A percentile compares a stretch with the other conserved stretches of the same genome.
Evolutionary conservation across 30 jellyfish, hydroid and myxozoan genomes (phyloP).

Genomic region (Cassiopea andromeda): DNA sequence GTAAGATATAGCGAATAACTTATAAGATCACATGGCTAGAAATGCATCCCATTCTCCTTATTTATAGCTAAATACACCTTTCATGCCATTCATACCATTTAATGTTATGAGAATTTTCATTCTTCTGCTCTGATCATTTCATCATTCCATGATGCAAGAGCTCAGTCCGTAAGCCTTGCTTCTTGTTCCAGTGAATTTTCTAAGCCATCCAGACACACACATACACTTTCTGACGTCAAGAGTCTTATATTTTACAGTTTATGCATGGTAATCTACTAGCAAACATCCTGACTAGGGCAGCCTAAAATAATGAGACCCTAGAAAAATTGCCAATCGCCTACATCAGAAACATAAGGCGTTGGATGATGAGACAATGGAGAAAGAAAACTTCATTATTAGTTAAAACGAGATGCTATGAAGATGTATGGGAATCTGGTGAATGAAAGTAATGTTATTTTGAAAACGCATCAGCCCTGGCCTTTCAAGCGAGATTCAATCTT

Average conservation of each 20-base stretch:
- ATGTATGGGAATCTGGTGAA: neutral
- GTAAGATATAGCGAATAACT: too few species aligned
- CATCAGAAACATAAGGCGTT: neutral
- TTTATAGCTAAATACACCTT: too few species aligned
- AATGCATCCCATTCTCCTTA: too few species aligned
- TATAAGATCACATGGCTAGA: too few species aligned
- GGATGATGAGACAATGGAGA: neutral
- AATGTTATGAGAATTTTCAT: neutral
- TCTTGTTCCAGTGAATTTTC: neutral
- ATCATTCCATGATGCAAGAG: neutral
- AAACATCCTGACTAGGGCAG: neutral
- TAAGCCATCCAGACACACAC: neutral
- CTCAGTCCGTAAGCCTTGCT: neutral
- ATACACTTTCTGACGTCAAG: neutral
- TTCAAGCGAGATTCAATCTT: neutral
- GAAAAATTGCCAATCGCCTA: neutral
- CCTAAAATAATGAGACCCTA: neutral
- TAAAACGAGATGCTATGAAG: neutral
- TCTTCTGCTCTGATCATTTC: neutral
- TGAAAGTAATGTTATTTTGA: constrained; percentile 23
- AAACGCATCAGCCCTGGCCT: constrained; percentile 22
- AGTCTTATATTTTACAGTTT: neutral
- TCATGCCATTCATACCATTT: neutral
- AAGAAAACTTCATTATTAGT: neutral
- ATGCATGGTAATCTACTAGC: neutral